Conservation (phyloP, 2,888 invertebrate genomes). For the Patella caerulea region DNA sequence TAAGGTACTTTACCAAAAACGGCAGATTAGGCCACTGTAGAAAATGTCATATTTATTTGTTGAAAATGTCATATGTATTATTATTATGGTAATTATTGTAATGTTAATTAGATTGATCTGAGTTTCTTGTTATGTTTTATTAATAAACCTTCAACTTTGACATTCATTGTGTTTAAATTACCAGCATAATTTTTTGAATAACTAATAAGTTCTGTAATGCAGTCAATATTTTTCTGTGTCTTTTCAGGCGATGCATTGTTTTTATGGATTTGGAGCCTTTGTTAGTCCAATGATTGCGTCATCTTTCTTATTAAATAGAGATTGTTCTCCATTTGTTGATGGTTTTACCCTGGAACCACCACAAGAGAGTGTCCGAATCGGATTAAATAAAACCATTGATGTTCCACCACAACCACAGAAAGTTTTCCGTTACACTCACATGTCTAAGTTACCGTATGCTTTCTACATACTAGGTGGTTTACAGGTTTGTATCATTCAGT, state of each 20-base stretch:
- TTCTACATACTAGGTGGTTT: constrained; percentile 73
- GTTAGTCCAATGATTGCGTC: constrained; percentile 73
- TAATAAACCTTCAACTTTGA: no score
- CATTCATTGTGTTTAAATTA: no score
- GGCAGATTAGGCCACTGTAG: no score
- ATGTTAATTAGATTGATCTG: no score
- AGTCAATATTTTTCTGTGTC: neutral
- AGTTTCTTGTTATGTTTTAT: no score
- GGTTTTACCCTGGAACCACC: constrained; percentile 46
- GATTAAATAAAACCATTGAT: constrained; percentile 22
- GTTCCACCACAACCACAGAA: constrained; percentile 46
- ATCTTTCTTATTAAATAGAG: constrained; percentile 72
- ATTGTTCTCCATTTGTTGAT: constrained; percentile 69
- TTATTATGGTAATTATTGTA: no score
- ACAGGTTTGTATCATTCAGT: constrained; percentile 62
- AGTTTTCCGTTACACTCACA: constrained; percentile 60
- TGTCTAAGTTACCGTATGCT: constrained; percentile 68
- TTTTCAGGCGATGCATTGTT: constrained; percentile 73
- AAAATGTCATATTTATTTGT: no score
- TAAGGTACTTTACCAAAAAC: no score
- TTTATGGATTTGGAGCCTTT: constrained; percentile 73
- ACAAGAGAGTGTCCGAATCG: constrained; percentile 15
- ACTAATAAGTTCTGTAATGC: no score
- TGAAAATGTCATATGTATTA: no score
- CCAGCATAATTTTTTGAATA: no score